Evolutionary conservation across 2,797 vertebrate genomes (phyloP), one percentile per base, ranked within the genome.

Genomic region (Sciurus carolinensis): DNA sequence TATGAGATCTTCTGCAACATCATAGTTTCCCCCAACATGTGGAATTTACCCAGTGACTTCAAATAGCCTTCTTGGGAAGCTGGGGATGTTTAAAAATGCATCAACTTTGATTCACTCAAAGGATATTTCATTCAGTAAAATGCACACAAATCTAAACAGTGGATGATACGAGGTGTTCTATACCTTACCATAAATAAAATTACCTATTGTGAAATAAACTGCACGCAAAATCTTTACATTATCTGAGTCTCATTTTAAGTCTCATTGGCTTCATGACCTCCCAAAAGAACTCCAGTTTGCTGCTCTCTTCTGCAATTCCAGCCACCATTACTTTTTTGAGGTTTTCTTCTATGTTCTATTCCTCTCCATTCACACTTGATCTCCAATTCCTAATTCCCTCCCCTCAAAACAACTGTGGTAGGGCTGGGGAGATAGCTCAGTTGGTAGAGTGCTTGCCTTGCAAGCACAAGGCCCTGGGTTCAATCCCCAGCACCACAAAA

Each of bases 131-230:
- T 14, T 83, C 36, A 84, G 42, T 36, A 67, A 80, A 64, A 52
- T 72, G 17, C 26, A 5, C 33, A 17, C 47, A 52, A 54, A 47
- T 30, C 42, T 67, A 69, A 95, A 64, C 20, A 15, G 57, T 26
- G 20, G 33, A 62, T 93, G 13, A 69, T 30, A 42, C 7, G n/a
- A 79, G 4, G 1, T 17, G 50, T 44, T 75, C 39, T 69, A 18
- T 59, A 50, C 30, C 47, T 88, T 39, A 20, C 64, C 28, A 47
- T 62, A 86, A 94, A n/a, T 86, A 82, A 95, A 97, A 88, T 52
- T 22, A 72, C 13, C 42, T 39, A 11, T 44, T 72, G n/a, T 73
- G 52, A 47, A 81, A 80, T 88, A 67, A 77, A 91, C 72, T 22
- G 9, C 33, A 44, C 13, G 20, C 10, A 13, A 22, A 52, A 12